Percentiles rank a stretch among this genome's conserved stretches.
Evolutionary conservation across 2,888 invertebrate genomes (phyloP).

Genomic region (Polia nebulosa): DNA sequence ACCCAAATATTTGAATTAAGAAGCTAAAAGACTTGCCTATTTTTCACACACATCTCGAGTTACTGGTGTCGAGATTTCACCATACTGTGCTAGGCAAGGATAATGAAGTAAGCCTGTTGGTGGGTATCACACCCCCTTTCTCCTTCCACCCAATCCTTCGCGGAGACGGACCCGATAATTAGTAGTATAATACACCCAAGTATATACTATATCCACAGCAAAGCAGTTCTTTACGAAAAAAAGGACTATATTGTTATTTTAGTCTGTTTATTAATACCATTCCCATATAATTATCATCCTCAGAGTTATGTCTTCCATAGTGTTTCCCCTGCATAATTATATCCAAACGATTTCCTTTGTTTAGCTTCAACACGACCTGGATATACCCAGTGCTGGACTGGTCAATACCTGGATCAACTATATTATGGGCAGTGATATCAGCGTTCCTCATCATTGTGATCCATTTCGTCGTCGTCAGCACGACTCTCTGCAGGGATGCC

Average conservation of each 20-base stretch:
- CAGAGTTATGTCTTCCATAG: background rate
- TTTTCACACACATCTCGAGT: background rate
- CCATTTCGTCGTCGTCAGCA: slow-evolving; percentile 90
- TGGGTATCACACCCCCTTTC: background rate
- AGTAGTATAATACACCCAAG: background rate
- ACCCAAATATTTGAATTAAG: background rate
- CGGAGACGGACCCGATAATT: background rate
- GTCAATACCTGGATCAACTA: slow-evolving; percentile 92
- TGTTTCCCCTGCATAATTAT: background rate
- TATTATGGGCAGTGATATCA: slow-evolving; percentile 91
- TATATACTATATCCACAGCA: background rate
- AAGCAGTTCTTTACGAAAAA: background rate
- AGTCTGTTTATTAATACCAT: too few relatives aligned
- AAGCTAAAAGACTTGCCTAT: background rate
- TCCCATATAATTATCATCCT: too few relatives aligned
- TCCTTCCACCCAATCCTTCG: background rate
- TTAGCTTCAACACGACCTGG: slow-evolving; percentile 91
- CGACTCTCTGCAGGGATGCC: slow-evolving; percentile 87
- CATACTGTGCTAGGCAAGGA: background rate
- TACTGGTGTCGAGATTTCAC: too few relatives aligned
- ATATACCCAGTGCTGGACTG: slow-evolving; percentile 96
- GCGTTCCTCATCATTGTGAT: slow-evolving; percentile 91
- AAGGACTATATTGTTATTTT: background rate
- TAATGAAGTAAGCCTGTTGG: background rate
- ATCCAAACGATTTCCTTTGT: slow-evolving; percentile 52